Conservation (phyloP, 2,888 invertebrate genomes). For the Melipona bicolor region DNA sequence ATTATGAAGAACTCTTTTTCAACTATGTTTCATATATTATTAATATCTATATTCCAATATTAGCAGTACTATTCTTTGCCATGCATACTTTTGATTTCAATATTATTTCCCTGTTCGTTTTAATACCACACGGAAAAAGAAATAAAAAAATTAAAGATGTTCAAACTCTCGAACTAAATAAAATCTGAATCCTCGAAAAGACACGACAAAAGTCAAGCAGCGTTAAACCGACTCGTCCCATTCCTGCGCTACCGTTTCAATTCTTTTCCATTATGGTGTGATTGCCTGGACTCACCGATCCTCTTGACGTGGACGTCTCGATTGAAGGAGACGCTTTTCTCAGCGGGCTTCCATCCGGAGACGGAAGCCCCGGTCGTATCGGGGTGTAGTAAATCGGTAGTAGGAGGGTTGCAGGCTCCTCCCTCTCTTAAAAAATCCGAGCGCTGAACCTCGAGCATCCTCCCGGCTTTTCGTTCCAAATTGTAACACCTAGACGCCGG, state of each 20-base stretch:
- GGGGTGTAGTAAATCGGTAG: slow-evolving; percentile 68
- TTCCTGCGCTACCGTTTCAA: slow-evolving; percentile 62
- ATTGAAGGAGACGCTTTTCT: slow-evolving; percentile 94
- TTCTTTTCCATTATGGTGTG: slow-evolving; percentile 74
- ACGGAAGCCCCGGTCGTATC: slow-evolving; percentile 71
- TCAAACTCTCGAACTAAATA: neutral
- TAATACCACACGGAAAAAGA: neutral
- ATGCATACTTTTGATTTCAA: neutral
- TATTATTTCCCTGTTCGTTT: neutral
- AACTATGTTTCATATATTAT: neutral
- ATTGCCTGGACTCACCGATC: slow-evolving; percentile 89
- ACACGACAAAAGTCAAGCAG: slow-evolving; percentile 73
- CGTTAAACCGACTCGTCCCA: slow-evolving; percentile 47
- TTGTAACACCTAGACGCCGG: slow-evolving; percentile 74
- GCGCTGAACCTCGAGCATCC: slow-evolving; percentile 86
- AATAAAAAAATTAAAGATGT: neutral
- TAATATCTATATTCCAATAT: neutral
- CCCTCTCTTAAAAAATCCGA: slow-evolving; percentile 84
- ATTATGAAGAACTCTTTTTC: neutral
- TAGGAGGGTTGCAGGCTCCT: slow-evolving; percentile 66
- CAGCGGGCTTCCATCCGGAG: slow-evolving; percentile 85
- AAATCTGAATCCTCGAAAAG: neutral
- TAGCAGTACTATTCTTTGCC: neutral
- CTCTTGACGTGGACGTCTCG: slow-evolving; percentile 95
- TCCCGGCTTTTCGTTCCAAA: slow-evolving; percentile 77